These are phyloP conservation scores for Drosophila repleta DNA, from an alignment of 1,140 invertebrate species.

Conservation along the genomic window DNA sequence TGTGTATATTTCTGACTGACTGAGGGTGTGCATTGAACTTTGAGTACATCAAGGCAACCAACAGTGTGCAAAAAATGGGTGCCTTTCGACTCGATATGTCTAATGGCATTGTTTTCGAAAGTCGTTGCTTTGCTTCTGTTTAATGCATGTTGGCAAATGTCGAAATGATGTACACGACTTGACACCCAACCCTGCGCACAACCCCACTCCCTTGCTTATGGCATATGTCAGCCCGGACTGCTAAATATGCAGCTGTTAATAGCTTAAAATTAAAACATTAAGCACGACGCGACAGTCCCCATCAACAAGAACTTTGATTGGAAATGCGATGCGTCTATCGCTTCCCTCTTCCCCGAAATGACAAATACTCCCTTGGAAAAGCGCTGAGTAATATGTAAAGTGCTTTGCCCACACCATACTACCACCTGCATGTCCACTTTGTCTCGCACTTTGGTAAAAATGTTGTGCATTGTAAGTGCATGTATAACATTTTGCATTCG, in stretches of 20 bases:
- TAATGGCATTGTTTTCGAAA: conserved; percentile 78
- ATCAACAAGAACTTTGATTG: conserved; percentile 64
- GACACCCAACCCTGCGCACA: conserved; percentile 10
- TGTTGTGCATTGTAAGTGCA: conserved; percentile 31
- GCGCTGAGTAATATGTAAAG: conserved; percentile 74
- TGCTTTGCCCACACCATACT: conserved; percentile 21
- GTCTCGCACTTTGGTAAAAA: conserved; percentile 51
- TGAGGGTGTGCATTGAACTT: conserved; percentile 54
- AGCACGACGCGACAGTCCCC: conserved; percentile 57
- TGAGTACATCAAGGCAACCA: conserved; percentile 51
- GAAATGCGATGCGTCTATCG: conserved; percentile 49
- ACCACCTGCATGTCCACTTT: conserved; percentile 44
- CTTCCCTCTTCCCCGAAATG: conserved; percentile 1
- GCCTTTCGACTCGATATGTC: conserved; percentile 74
- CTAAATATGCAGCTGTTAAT: conserved; percentile 79
- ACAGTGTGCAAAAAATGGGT: conserved; percentile 82
- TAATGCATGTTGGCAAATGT: conserved; percentile 80
- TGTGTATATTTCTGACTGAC: conserved; percentile 30
- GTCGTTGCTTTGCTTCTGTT: conserved; percentile 58
- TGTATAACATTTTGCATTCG: conserved; percentile 48
- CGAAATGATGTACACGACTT: conserved; percentile 72
- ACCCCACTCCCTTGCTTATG: conserved; percentile 8
- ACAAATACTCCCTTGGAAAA: conserved; percentile 38
- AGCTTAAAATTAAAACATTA: conserved; percentile 79
- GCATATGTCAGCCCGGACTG: conserved; percentile 59